Percentiles rank a stretch among this genome's conserved stretches.
phyloP scores from a whole-genome alignment of 2,113 vertebrate species.

The Notechis scutatus region DNA sequence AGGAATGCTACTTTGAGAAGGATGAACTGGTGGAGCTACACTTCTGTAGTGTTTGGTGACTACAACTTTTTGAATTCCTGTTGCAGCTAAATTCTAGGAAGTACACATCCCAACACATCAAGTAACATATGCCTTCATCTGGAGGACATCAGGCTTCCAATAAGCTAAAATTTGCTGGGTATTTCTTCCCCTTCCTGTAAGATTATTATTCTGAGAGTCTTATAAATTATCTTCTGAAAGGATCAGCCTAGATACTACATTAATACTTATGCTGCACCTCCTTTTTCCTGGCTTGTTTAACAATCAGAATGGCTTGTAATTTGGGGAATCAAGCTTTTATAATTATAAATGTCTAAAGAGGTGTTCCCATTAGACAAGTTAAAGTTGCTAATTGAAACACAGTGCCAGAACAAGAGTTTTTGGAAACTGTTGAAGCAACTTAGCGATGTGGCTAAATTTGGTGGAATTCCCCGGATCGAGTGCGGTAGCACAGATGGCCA shows the following conservation, averaged over 20 bases:
- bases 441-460: background rate
- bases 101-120: background rate
- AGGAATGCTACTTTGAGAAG: background rate
- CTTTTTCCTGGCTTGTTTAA: background rate
- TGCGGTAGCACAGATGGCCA: background rate
- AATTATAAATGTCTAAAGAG: background rate
- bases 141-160: background rate
- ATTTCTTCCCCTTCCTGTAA: background rate
- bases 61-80: background rate
- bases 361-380: background rate
- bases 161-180: background rate
- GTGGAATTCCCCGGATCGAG: background rate
- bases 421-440: background rate
- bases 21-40: background rate
- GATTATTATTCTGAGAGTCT: background rate
- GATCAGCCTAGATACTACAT: background rate
- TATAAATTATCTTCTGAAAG: background rate
- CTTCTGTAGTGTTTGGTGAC: background rate
- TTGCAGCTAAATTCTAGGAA: background rate
- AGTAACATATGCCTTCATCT: background rate
- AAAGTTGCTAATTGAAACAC: background rate
- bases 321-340: background rate
- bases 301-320: background rate
- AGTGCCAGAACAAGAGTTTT: background rate
- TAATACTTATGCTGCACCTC: background rate